Evolutionary conservation across 1,140 invertebrate species (phyloP).

Genomic region (Drosophila grimshawi): DNA sequence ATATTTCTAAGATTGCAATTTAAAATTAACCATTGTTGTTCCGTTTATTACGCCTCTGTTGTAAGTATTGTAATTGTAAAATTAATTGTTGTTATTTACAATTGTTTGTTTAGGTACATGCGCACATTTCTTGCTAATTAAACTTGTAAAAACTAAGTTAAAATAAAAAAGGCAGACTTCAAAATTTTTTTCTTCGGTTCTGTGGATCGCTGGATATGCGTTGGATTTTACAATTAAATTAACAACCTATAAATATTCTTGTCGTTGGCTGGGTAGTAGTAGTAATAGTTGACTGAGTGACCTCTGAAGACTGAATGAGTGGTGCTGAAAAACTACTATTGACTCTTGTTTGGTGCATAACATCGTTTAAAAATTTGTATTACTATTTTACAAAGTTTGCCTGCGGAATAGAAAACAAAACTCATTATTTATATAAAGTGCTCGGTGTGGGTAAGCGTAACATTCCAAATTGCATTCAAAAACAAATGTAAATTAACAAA

Average conservation of each 20-base stretch:
- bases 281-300: constrained; percentile 25
- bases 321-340: constrained; percentile 73
- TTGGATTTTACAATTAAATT: constrained; percentile 47
- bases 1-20: constrained; percentile 25
- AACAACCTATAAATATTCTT: constrained; percentile 68
- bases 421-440: constrained; percentile 44
- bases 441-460: not conserved
- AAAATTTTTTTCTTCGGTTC: constrained; percentile 44
- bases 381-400: constrained; percentile 73
- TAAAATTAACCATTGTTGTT: constrained; percentile 41
- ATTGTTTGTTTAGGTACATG: constrained; percentile 64
- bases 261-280: constrained; percentile 15
- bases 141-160: constrained; percentile 46
- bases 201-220: constrained; percentile 70
- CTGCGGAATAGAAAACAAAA: constrained; percentile 64
- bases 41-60: constrained; percentile 20
- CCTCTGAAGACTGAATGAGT: constrained; percentile 29
- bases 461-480: constrained; percentile 32
- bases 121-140: constrained; percentile 63
- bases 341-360: constrained; percentile 61
- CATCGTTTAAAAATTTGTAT: constrained; percentile 65
- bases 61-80: constrained; percentile 36
- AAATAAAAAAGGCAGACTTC: constrained; percentile 69
- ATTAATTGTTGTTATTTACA: constrained; percentile 37
- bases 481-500: constrained; percentile 48